Percentiles rank a stretch among this genome's conserved stretches.
phyloP scores from a whole-genome alignment of 2,797 vertebrate genomes.

The Euthynnus affinis region DNA sequence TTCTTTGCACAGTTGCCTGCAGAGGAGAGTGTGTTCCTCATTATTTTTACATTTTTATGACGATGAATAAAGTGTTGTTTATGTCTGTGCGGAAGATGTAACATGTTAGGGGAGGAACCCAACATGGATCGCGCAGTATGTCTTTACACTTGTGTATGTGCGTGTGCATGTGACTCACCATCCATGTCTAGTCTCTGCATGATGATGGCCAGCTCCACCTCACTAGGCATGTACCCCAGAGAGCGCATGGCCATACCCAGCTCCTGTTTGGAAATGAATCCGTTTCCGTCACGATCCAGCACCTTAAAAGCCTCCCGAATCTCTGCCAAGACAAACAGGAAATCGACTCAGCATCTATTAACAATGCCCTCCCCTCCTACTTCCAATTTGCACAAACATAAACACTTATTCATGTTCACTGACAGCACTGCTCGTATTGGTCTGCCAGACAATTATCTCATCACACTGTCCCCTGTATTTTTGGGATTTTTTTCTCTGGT shows the following conservation, averaged over 20 bases:
- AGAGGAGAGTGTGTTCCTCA: neutral
- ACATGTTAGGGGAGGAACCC: neutral
- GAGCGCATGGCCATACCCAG: constrained; percentile 97
- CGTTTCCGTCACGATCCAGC: constrained; percentile 94
- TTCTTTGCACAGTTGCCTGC: neutral
- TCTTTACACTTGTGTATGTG: constrained; percentile 28
- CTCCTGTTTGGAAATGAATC: constrained; percentile 97
- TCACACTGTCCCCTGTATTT: neutral
- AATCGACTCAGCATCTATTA: constrained; percentile 31
- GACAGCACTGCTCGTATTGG: neutral
- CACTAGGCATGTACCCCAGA: constrained; percentile 95
- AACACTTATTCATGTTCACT: constrained; percentile 9
- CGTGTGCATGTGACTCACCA: constrained; percentile 85
- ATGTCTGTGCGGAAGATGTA: neutral
- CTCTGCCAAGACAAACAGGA: constrained; percentile 85
- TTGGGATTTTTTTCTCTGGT: constrained; percentile 16
- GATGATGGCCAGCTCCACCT: constrained; percentile 96
- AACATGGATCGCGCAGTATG: neutral
- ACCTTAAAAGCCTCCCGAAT: constrained; percentile 95
- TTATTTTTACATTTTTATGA: neutral
- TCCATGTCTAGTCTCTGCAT: constrained; percentile 97
- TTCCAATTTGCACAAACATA: constrained; percentile 14
- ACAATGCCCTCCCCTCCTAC: neutral
- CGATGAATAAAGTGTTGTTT: neutral
- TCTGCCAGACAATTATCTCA: neutral